Evolutionary conservation across 2,797 vertebrate genomes (phyloP).

Genomic region (Miichthys miiuy): DNA sequence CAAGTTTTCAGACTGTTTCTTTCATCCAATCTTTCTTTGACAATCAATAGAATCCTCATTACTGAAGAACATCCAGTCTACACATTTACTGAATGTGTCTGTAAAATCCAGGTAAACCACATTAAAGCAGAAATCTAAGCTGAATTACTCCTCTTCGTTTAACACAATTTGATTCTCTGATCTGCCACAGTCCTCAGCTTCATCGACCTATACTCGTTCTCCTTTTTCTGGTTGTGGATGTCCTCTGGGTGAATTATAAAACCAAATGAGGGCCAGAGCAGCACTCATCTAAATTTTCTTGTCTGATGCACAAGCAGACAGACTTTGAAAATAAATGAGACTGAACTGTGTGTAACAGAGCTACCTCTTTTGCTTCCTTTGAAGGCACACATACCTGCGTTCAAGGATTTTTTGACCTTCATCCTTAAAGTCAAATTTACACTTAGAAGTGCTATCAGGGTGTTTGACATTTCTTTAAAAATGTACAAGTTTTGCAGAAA

Average conservation of each 20-base stretch:
- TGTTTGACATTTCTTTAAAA: conserved; percentile 40
- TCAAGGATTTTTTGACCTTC: conserved; percentile 61
- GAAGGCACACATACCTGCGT: conserved; percentile 7
- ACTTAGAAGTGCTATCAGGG: conserved; percentile 24
- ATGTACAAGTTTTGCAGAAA: conserved; percentile 7
- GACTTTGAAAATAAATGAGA: conserved; percentile 31
- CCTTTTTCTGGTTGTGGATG: conserved; percentile 17
- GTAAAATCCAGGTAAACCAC: conserved; percentile 1
- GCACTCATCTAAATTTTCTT: conserved; percentile 64
- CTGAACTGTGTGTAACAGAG: conserved; percentile 20
- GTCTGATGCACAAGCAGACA: conserved; percentile 38
- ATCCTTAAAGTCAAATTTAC: conserved; percentile 44
- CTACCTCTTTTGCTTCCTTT: conserved; percentile 22
- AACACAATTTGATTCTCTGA: conserved; percentile 21
- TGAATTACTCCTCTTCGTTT: conserved; percentile 7
- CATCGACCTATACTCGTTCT: conserved; percentile 43
- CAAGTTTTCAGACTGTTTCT: background rate
- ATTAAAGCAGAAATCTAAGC: background rate
- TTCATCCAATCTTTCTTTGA: background rate
- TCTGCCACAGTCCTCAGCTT: conserved; percentile 14
- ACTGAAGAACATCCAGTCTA: background rate
- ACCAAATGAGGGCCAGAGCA: conserved; percentile 65
- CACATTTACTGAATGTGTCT: background rate
- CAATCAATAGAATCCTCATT: background rate
- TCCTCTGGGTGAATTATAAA: conserved; percentile 67